phyloP scores from a whole-genome alignment of 2,113 vertebrate genomes.

The Pygoscelis antarcticus region DNA sequence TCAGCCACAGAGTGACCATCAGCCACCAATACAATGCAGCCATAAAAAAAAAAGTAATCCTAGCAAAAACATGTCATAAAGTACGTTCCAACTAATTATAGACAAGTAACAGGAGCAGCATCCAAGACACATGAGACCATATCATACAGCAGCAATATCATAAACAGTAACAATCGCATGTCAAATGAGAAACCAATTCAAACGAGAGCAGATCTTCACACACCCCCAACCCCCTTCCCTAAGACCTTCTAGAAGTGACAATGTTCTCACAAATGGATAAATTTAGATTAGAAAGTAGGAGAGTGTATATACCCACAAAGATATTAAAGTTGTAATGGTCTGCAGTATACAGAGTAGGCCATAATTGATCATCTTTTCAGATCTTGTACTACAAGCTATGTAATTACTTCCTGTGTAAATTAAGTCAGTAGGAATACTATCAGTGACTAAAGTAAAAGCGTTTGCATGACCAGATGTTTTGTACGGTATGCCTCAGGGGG shows the following conservation, averaged over 20 bases:
- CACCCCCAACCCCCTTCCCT: rapidly evolving
- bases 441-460: background rate
- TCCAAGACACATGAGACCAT: background rate
- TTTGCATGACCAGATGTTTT: background rate
- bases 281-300: background rate
- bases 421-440: background rate
- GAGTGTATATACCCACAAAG: background rate
- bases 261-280: background rate
- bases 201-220: background rate
- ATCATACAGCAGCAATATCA: background rate
- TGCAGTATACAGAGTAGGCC: background rate
- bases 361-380: background rate
- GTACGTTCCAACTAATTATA: background rate
- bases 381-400: background rate
- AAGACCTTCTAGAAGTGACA: background rate
- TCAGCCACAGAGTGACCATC: background rate
- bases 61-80: background rate
- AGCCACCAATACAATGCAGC: background rate
- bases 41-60: background rate
- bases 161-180: background rate
- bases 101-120: background rate
- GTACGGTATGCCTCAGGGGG: background rate
- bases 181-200: background rate
- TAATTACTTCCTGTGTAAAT: background rate
- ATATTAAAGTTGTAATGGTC: background rate